Evolutionary conservation across 37 sponge, comb jelly and placozoan species (phyloP), one percentile per base, ranked within the genome.

Genomic region (Oopsacas minuta): DNA sequence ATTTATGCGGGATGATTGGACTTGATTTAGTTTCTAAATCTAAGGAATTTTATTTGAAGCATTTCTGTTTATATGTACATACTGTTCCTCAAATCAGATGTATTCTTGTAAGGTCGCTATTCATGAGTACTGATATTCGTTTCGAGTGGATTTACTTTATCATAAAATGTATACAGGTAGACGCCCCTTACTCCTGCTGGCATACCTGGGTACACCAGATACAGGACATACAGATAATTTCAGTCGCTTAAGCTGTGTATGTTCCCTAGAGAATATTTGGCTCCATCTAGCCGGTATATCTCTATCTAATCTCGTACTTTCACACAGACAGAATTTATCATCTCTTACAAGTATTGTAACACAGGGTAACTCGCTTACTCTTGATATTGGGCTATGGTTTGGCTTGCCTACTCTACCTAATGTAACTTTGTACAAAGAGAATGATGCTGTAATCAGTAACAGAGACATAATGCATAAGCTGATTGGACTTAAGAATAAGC

Each of bases 371-470:
- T 61, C 75, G 32, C 28, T 61, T 20, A 61, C 75, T 5, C 30
- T 61, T n/a, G 75, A 61, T n/a, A 61, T 61, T 12, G 75, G 75
- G 5, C 7, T 61, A 12, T 61, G 75, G 75, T 61, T 61, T 12
- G 75, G 75, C 22, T 12, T 61, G 75, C 75, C 75, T 10, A 61
- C 75, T n/a, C 75, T 61, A 34, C 75, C 75, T n/a, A 61, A 61
- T 34, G 75, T 61, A 61, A 61, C 75, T 25, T 34, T 61, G 75
- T 61, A 61, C 28, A 61, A n/a, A 61, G 75, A 61, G 75, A n/a
- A 3, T 3, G 75, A 61, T 5, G 75, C 22, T 61, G 22, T 61
- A 3, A 61, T 61, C 75, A 61, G 75, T 12, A 61, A 61, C 75
- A 61, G 75, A 61, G 22, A 12, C 22, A n/a, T 61, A 10, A 20